Evolutionary conservation across 2,888 invertebrate species (phyloP), one percentile per base, ranked within the genome.

Genomic region (Brachypalpus laphriformis): DNA sequence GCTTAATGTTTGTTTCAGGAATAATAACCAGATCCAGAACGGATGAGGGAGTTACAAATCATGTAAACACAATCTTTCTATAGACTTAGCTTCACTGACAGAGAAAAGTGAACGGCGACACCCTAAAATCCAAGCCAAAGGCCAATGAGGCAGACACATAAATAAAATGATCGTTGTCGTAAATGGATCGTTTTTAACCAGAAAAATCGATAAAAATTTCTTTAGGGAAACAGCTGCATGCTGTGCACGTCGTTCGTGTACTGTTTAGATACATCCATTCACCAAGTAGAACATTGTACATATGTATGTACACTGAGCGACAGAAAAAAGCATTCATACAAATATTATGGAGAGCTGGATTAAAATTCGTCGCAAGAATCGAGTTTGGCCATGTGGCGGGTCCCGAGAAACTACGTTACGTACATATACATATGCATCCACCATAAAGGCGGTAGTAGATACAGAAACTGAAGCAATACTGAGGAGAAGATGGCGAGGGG

Each of bases 121-220:
- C 6, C 47, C 28, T 20, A 8, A 28, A 7, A n/a, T 22, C 25
- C 8, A 49, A 72, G 25, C 14, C 57, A 66, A 49, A 65, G 47
- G 78, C 59, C 54, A 70, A 25, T n/a, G 16, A 45, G 25, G 34
- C 56, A 57, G 57, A 70, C 61, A 37, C 25, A 63, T 28, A 71
- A 56, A 63, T 63, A 70, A 77, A 54, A 56, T 20, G 57, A 61
- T 37, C 34, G 31, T 56, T 9, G 34, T 56, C 45, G 37, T 57
- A 49, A 71, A 78, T 54, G 51, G 20, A 61, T 61, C 61, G 45
- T 63, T 56, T 63, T 78, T 78, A 71, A 65, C 16, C n/a, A 57
- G 71, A 78, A 71, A 71, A 57, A 78, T 56, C 49, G 16, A 72
- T 72, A 65, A 65, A 78, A 72, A 31, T 49, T 47, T 57, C 4